Evolutionary conservation across 2,113 vertebrate species (phyloP).

Genomic region (Bos javanicus): DNA sequence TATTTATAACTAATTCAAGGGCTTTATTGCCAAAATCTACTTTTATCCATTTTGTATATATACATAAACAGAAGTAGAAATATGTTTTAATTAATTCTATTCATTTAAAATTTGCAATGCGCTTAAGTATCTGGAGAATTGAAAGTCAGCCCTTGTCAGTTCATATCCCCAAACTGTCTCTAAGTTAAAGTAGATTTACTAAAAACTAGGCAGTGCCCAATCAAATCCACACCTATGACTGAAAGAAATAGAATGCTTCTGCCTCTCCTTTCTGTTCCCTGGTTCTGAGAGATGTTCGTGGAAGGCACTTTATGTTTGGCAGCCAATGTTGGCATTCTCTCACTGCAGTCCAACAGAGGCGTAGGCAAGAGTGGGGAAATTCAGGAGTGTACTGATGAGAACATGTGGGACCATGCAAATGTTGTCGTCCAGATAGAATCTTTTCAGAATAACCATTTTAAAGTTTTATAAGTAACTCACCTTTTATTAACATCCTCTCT

Average conservation of each 20-base stretch:
- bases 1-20: neutral
- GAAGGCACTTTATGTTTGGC: constrained; percentile 17
- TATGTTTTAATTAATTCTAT: neutral
- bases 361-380: neutral
- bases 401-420: neutral
- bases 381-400: neutral
- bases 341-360: neutral
- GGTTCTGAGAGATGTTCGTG: neutral
- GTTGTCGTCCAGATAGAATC: neutral
- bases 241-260: constrained; percentile 30
- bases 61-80: constrained; percentile 4
- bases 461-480: neutral
- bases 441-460: constrained; percentile 15
- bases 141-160: constrained; percentile 8
- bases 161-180: neutral
- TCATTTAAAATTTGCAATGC: constrained; percentile 5
- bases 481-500: neutral
- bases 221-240: constrained; percentile 19
- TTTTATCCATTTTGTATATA: neutral
- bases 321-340: constrained; percentile 14
- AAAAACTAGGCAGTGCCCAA: constrained; percentile 30
- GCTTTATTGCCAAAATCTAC: neutral
- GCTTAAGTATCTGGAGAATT: constrained; percentile 2
- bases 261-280: constrained; percentile 10
- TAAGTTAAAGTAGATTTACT: constrained; percentile 7